Evolutionary conservation across 2,797 vertebrate genomes (phyloP), one percentile per base, ranked within the genome.

Genomic region (Uromys caudimaculatus): DNA sequence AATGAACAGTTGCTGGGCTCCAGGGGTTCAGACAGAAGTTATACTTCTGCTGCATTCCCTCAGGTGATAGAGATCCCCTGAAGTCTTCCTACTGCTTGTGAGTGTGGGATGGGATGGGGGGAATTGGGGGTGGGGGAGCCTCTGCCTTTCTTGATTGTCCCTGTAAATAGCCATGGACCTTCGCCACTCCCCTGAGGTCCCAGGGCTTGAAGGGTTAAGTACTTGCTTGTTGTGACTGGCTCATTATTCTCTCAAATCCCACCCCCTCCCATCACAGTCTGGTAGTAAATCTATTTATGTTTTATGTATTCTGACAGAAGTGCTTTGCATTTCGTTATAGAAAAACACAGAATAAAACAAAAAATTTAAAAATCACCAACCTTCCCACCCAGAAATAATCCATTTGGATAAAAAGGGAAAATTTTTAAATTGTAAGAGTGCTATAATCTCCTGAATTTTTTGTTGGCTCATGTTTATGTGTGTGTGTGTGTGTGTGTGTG

Each of bases 201-300:
- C 64, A 62, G 76, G 88, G 29, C 87, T 64, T 58, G 23, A 90
- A 92, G 96, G 86, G 97, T 95, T 96, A 96, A 96, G 94, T 32
- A 56, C 88, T 95, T 84, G 78, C 62, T 95, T 90, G 67, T 71
- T 83, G 73, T 67, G 94, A 56, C 91, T 64, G 87, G 62, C 50
- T 85, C 90, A 83, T 94, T 96, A 83, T 94, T 88, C 78, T 62
- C 58, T 29, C 56, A 56, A 86, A 64, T 90, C 92, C 50, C 81
- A 88, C 3, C 2, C 3, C 4, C 0, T 6, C 62, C 44, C n/a
- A 41, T 64, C 82, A 64, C 47, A 41, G 47, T 86, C 29, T 67
- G 87, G 76, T 54, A 75, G 83, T 89, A 97, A 93, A 73, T 96
- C 96, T 90, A n/a, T 64, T 73, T 90, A 77, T 64, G 41, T 38